Evolutionary conservation across 2,113 vertebrate genomes (phyloP).

Genomic region (Pluvianellus socialis): DNA sequence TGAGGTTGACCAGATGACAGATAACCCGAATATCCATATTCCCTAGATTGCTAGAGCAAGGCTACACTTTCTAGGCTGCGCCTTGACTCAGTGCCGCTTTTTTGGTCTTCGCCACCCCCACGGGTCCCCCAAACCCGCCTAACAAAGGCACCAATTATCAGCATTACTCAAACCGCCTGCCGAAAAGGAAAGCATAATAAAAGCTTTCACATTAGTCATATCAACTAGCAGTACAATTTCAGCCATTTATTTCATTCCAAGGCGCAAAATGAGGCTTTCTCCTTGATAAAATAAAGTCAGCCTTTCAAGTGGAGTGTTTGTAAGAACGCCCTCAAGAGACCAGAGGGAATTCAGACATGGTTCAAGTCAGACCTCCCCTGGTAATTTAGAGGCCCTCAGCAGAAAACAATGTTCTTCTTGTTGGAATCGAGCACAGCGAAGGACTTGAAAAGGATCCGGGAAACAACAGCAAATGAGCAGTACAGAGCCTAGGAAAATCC

Average conservation of each 20-base stretch:
- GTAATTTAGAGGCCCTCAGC: background rate
- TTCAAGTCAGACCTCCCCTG: background rate
- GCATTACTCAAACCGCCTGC: background rate
- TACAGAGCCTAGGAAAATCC: background rate
- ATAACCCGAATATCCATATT: background rate
- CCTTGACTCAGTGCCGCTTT: background rate
- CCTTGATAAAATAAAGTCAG: background rate
- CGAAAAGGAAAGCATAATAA: background rate
- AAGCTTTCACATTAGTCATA: background rate
- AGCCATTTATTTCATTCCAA: background rate
- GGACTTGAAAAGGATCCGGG: background rate
- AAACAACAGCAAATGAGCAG: background rate
- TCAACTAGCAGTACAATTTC: background rate
- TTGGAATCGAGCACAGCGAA: fast-evolving
- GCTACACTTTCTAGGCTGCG: fast-evolving
- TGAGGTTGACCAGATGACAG: background rate
- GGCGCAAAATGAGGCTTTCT: background rate
- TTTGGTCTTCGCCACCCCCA: background rate
- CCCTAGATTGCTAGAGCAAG: background rate
- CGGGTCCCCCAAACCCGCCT: background rate
- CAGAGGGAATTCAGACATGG: background rate
- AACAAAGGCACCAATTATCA: background rate
- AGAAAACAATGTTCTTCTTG: background rate
- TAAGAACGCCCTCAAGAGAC: background rate
- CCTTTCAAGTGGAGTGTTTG: background rate